These are phyloP conservation scores for Astyanax mexicanus DNA, from an alignment of 2,797 vertebrate genomes.

Conservation along the genomic window DNA sequence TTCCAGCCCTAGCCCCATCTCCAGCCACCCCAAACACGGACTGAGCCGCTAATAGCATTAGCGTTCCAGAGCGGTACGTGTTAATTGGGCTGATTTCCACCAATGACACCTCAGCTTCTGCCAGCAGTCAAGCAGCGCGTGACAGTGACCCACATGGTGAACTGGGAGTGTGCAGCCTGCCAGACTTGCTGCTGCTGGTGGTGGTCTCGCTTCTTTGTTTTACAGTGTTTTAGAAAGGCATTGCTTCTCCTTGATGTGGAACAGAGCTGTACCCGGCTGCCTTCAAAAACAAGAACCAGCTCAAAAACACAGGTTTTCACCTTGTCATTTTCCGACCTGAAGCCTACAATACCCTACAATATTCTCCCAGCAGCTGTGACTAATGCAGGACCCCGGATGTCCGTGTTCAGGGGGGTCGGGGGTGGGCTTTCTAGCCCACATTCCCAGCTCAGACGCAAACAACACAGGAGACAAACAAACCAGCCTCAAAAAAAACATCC, in stretches of 20 bases:
- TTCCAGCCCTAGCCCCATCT: neutral
- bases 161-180: neutral
- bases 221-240: neutral
- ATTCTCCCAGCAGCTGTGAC: conserved; percentile 1
- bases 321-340: conserved; percentile 4
- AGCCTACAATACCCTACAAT: conserved; percentile 8
- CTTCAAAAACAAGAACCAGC: neutral
- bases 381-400: conserved; percentile 13
- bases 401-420: neutral
- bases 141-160: neutral
- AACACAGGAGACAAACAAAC: conserved; percentile 37
- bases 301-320: neutral
- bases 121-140: neutral
- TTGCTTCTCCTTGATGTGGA: neutral
- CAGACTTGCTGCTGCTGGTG: neutral
- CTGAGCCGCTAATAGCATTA: conserved; percentile 24
- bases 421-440: neutral
- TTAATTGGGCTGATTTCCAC: conserved; percentile 36
- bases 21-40: neutral
- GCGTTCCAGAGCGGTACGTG: neutral
- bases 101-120: neutral
- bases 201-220: neutral
- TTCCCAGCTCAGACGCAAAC: conserved; percentile 6
- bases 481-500: conserved; percentile 12
- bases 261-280: neutral